Evolutionary conservation across 2,797 vertebrate genomes (phyloP).

Genomic region (Paguma larvata): DNA sequence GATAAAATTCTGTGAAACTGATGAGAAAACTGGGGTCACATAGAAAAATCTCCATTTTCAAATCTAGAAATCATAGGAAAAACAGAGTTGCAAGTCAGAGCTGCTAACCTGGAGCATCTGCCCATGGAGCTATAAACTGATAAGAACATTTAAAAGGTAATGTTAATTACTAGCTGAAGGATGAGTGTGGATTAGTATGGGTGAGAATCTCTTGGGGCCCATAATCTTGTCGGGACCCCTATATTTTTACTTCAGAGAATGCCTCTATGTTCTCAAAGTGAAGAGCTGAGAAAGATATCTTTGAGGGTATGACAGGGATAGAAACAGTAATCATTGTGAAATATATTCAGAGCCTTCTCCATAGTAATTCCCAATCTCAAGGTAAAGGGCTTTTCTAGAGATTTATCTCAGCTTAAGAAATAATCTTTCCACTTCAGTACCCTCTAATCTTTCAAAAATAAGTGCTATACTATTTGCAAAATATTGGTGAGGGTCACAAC

Average conservation of each 20-base stretch:
- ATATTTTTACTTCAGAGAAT: not conserved
- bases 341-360: not conserved
- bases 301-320: not conserved
- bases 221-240: not conserved
- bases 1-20: not conserved
- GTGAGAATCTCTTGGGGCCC: not conserved
- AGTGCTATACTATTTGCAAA: not conserved
- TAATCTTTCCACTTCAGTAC: not conserved
- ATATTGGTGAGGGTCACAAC: not conserved
- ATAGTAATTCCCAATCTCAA: not conserved
- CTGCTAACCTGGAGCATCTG: not conserved
- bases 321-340: not conserved
- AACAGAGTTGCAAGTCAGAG: not conserved
- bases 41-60: not conserved
- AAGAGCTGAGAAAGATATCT: not conserved
- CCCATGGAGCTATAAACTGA: not conserved
- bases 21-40: not conserved
- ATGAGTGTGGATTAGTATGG: not conserved
- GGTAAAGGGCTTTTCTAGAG: not conserved
- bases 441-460: not conserved
- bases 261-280: not conserved
- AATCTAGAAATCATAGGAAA: not conserved
- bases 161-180: not conserved
- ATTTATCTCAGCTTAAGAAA: not conserved
- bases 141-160: not conserved